A percentile compares a stretch with the other conserved stretches of the same genome.
Evolutionary conservation across 2,113 vertebrate genomes (phyloP).

Genomic region (Fregetta grallaria): DNA sequence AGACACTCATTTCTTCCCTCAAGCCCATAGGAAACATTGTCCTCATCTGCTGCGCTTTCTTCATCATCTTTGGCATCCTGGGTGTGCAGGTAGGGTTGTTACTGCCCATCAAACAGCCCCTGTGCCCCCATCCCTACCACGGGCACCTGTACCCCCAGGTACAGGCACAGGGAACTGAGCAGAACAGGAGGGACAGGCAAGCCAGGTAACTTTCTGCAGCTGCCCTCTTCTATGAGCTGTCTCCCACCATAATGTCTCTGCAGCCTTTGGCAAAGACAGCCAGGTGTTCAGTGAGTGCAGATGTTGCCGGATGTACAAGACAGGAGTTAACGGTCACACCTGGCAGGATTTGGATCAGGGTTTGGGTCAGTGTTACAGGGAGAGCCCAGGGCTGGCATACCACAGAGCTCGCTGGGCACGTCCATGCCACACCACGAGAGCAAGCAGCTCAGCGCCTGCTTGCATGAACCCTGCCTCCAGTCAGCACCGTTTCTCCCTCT

Average conservation of each 20-base stretch:
- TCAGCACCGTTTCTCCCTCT: neutral
- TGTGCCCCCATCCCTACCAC: neutral
- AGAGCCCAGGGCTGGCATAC: neutral
- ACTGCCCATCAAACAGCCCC: neutral
- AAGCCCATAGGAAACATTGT: constrained; percentile 98
- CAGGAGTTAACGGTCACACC: neutral
- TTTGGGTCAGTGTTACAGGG: neutral
- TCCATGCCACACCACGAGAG: neutral
- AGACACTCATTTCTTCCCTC: constrained; percentile 95
- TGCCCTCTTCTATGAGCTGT: neutral
- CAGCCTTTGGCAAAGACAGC: neutral
- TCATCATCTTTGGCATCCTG: constrained; percentile 97
- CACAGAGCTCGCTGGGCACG: neutral
- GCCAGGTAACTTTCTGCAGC: neutral
- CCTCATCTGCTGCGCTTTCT: constrained; percentile 98
- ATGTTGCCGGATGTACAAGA: neutral
- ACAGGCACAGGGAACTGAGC: neutral
- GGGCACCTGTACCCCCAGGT: neutral
- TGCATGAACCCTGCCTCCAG: neutral
- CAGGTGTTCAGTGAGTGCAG: neutral
- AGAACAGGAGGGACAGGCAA: neutral
- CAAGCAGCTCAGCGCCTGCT: neutral
- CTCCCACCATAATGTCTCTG: neutral
- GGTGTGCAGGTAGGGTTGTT: constrained; percentile 88
- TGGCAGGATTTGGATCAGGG: neutral